Evolutionary conservation across 92 coral and sea anemone genomes (phyloP).

Genomic region (Epizoanthus ramosus): DNA sequence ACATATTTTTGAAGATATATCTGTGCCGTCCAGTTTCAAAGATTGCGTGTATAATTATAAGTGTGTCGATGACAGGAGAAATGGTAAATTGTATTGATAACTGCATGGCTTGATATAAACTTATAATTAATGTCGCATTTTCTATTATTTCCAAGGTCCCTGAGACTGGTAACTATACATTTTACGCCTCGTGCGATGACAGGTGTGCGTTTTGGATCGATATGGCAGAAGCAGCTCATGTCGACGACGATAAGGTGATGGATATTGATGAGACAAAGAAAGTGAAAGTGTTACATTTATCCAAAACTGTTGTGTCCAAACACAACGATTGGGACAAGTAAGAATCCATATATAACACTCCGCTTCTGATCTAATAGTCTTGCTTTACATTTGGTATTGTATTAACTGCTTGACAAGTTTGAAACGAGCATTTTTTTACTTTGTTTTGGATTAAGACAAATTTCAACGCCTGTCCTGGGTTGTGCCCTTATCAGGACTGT

Average conservation of each 20-base stretch:
- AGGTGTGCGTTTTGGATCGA: slow-evolving; percentile 64
- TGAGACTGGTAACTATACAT: slow-evolving; percentile 63
- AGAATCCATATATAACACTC: neutral
- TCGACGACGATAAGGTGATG: neutral
- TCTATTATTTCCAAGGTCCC: slow-evolving; percentile 41
- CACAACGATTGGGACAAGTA: slow-evolving; percentile 59
- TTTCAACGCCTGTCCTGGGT: too few species aligned
- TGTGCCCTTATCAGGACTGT: too few species aligned
- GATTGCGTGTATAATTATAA: too few species aligned
- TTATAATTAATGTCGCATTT: too few species aligned
- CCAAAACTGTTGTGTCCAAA: neutral
- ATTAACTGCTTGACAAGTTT: too few species aligned
- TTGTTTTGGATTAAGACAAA: too few species aligned
- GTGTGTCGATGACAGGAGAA: neutral
- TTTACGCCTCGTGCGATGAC: slow-evolving; percentile 66
- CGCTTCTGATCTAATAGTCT: too few species aligned
- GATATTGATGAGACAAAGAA: slow-evolving; percentile 4
- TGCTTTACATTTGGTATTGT: too few species aligned
- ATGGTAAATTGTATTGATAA: neutral
- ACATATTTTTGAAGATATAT: too few species aligned
- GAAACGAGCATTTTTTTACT: too few species aligned
- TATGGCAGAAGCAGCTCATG: neutral
- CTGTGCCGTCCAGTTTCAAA: too few species aligned
- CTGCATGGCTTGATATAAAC: neutral
- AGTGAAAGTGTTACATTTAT: slow-evolving; percentile 12